Evolutionary conservation across 2,888 invertebrate species (phyloP).

Genomic region (Parelbella ahira): DNA sequence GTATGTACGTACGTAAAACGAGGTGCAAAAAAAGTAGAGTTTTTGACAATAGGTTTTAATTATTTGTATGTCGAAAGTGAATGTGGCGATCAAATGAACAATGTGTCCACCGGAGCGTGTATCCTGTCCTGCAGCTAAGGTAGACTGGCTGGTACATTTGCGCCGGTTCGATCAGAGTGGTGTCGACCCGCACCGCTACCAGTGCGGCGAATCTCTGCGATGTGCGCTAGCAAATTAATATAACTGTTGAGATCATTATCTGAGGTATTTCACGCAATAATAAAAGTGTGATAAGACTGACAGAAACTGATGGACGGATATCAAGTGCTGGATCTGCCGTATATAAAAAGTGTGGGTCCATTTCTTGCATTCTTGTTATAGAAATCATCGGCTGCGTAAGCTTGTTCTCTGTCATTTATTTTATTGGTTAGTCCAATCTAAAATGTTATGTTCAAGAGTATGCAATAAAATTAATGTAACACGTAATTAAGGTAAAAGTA

Average conservation of each 20-base stretch:
- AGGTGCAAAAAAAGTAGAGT: too few species aligned
- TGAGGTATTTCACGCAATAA: conserved; percentile 40
- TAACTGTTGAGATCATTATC: conserved; percentile 37
- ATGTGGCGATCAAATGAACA: conserved; percentile 55
- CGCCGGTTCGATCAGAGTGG: conserved; percentile 1
- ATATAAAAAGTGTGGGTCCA: conserved; percentile 17
- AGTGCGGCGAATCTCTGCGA: conserved; percentile 27
- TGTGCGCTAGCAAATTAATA: conserved; percentile 27
- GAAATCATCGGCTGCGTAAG: not conserved
- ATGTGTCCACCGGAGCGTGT: conserved; percentile 64
- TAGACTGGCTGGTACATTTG: conserved; percentile 11
- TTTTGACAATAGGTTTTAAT: conserved; percentile 12
- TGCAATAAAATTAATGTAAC: too few species aligned
- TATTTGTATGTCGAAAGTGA: conserved; percentile 50
- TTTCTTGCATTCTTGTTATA: conserved; percentile 17
- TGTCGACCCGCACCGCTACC: conserved; percentile 28
- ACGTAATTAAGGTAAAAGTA: too few species aligned
- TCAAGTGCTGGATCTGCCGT: conserved; percentile 45
- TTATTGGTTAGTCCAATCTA: too few species aligned
- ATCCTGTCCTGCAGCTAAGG: conserved; percentile 52
- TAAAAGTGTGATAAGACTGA: conserved; percentile 51
- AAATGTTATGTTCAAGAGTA: too few species aligned
- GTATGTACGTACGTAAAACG: too few species aligned
- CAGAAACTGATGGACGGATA: conserved; percentile 58
- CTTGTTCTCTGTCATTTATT: not conserved